Conservation (phyloP, 2,113 vertebrate species). For the Lophura nycthemera region DNA sequence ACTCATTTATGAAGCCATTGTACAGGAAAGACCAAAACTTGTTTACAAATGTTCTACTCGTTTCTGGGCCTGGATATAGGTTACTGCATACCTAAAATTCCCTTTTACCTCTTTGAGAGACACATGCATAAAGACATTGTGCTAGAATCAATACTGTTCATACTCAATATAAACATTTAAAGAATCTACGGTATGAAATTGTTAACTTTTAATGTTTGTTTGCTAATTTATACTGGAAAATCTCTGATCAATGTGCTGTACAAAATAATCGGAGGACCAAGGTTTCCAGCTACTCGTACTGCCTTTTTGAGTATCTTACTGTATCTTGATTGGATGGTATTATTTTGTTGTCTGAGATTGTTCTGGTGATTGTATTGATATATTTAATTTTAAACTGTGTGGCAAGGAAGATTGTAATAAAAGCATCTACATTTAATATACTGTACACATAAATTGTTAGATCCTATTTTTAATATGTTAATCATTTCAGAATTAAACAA, state of each 20-base stretch:
- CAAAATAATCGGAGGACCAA: constrained; percentile 38
- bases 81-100: background rate
- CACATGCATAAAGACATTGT: background rate
- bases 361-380: constrained; percentile 64
- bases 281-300: constrained; percentile 68
- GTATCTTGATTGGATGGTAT: constrained; percentile 60
- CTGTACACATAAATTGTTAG: constrained; percentile 51
- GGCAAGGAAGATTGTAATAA: constrained; percentile 76
- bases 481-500: constrained; percentile 31
- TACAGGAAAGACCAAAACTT: constrained; percentile 34
- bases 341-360: constrained; percentile 58
- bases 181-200: constrained; percentile 1
- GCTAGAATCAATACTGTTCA: constrained; percentile 1
- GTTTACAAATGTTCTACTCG: background rate
- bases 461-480: constrained; percentile 55
- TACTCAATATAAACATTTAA: background rate
- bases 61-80: background rate
- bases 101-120: background rate
- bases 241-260: background rate
- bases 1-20: background rate
- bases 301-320: constrained; percentile 64
- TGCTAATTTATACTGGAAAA: constrained; percentile 44
- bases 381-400: constrained; percentile 56
- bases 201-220: constrained; percentile 27
- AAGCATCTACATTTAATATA: constrained; percentile 53